Evolutionary conservation across 2,888 invertebrate species (phyloP).

Genomic region (Catonia carolina): DNA sequence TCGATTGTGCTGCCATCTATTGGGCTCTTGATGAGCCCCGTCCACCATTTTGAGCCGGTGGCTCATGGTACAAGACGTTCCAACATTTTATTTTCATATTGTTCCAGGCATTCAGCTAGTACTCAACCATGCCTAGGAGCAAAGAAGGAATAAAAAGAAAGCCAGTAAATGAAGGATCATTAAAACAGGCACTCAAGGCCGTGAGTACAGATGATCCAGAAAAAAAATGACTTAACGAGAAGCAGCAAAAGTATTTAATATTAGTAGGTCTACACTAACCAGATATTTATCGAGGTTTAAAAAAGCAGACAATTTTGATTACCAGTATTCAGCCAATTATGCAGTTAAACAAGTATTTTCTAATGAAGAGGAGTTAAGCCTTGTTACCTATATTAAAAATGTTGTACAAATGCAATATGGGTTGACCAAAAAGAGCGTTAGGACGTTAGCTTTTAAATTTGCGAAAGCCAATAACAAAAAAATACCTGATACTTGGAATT

Average conservation of each 20-base stretch:
- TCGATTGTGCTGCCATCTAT: neutral
- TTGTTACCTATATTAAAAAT: neutral
- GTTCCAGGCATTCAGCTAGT: neutral
- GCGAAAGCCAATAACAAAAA: conserved; percentile 3
- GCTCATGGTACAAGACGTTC: neutral
- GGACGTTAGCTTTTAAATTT: neutral
- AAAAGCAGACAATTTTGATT: neutral
- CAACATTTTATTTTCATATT: neutral
- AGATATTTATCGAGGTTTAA: neutral
- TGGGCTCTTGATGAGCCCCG: neutral
- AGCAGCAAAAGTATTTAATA: neutral
- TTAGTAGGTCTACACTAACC: neutral
- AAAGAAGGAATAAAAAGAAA: neutral
- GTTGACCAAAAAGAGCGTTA: conserved; percentile 1
- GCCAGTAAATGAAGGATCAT: neutral
- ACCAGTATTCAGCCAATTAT: neutral
- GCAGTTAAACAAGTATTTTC: conserved; percentile 1
- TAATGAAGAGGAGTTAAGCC: neutral
- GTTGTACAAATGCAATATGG: conserved; percentile 1
- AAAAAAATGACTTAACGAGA: neutral
- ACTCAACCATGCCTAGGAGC: neutral
- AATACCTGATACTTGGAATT: neutral
- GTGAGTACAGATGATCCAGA: neutral
- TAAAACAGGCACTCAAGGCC: neutral
- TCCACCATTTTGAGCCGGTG: neutral